phyloP scores from a whole-genome alignment of 2,888 invertebrate species.

The Timema podura region DNA sequence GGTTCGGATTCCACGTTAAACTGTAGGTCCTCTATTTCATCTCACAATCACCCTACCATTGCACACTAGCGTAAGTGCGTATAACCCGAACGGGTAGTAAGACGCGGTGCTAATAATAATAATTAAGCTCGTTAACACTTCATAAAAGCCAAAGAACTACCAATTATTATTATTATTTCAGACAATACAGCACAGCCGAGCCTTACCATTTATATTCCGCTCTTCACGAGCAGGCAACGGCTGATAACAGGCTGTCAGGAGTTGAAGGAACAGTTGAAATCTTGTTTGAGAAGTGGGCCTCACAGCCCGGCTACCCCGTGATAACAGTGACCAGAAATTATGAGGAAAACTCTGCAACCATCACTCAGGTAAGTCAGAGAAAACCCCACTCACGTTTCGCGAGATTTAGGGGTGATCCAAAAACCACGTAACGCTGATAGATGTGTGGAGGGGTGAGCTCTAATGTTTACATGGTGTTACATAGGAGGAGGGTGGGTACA shows the following conservation, averaged over 20 bases:
- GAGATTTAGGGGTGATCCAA: too few species aligned
- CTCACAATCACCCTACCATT: too few species aligned
- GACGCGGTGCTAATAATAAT: too few species aligned
- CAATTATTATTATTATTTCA: background rate
- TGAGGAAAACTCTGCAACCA: constrained; percentile 32
- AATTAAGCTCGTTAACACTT: background rate
- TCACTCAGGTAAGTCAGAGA: constrained; percentile 18
- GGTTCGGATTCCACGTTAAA: too few species aligned
- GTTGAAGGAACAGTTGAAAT: constrained; percentile 46
- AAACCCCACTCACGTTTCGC: too few species aligned
- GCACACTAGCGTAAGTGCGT: too few species aligned
- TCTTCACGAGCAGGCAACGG: constrained; percentile 44
- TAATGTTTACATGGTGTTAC: too few species aligned
- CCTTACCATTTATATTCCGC: constrained; percentile 57
- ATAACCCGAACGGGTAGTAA: too few species aligned
- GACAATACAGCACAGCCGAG: background rate
- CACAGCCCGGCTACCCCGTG: constrained; percentile 66
- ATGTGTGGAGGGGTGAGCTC: too few species aligned
- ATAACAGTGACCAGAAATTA: constrained; percentile 56
- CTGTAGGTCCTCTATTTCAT: too few species aligned
- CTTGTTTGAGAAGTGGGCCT: constrained; percentile 69
- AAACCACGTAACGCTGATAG: too few species aligned
- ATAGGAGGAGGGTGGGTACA: too few species aligned
- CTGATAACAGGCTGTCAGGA: constrained; percentile 40
- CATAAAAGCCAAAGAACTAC: background rate